Evolutionary conservation across 2,888 invertebrate species (phyloP).

Genomic region (Parthenolecanium corni): DNA sequence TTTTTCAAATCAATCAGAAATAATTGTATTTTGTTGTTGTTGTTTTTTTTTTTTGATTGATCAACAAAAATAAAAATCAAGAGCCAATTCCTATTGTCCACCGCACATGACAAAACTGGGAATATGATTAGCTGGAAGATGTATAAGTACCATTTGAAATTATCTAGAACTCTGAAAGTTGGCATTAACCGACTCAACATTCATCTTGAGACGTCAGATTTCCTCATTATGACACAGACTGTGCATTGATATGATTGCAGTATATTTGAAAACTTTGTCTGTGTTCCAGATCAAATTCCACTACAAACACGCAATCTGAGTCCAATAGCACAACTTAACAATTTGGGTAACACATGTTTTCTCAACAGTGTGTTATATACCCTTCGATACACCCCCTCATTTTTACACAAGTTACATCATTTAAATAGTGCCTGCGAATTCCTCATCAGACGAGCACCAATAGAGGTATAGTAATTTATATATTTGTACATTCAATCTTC

Average conservation of each 20-base stretch:
- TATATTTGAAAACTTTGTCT: neutral
- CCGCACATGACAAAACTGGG: too few species aligned
- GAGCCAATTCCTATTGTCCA: too few species aligned
- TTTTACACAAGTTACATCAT: constrained; percentile 80
- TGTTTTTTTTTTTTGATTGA: neutral
- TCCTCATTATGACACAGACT: neutral
- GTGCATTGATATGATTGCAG: neutral
- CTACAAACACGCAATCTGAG: constrained; percentile 33
- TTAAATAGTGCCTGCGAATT: constrained; percentile 60
- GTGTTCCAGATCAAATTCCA: constrained; percentile 3
- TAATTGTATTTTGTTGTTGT: too few species aligned
- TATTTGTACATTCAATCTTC: neutral
- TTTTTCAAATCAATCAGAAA: too few species aligned
- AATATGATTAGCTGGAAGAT: too few species aligned
- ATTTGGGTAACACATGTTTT: constrained; percentile 87
- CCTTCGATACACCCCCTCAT: constrained; percentile 79
- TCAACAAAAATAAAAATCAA: too few species aligned
- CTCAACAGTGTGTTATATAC: constrained; percentile 86
- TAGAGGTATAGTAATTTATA: constrained; percentile 37
- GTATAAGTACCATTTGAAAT: too few species aligned
- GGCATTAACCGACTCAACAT: too few species aligned
- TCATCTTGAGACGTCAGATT: too few species aligned
- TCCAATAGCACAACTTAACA: constrained; percentile 64
- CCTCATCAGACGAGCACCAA: constrained; percentile 39
- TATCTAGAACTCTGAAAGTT: too few species aligned